phyloP scores from a whole-genome alignment of 2,113 vertebrate species.

The Psephotus haematonotus region DNA sequence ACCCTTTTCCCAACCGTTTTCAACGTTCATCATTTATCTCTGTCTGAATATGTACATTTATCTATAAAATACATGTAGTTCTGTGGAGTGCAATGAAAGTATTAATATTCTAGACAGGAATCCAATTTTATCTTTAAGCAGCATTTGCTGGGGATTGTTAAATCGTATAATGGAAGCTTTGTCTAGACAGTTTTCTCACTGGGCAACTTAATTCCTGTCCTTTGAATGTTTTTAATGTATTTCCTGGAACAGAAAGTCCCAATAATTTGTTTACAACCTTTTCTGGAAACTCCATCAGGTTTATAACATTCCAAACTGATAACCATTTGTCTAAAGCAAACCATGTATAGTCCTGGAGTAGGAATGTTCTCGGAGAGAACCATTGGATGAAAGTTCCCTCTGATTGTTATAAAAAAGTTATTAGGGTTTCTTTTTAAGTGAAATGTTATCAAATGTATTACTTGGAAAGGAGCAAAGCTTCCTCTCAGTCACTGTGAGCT shows the following conservation, averaged over 20 bases:
- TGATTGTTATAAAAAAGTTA: not conserved
- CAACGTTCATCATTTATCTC: not conserved
- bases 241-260: constrained; percentile 20
- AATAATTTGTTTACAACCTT: constrained; percentile 56
- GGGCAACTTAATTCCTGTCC: not conserved
- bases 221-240: constrained; percentile 40
- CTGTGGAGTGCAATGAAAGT: not conserved
- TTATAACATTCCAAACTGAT: not conserved
- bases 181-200: constrained; percentile 51
- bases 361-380: not conserved
- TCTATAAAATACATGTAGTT: not conserved
- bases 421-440: not conserved
- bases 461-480: constrained; percentile 18
- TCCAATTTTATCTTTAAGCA: constrained; percentile 42
- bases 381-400: not conserved
- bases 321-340: not conserved
- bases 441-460: not conserved
- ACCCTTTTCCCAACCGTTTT: not conserved
- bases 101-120: constrained; percentile 36
- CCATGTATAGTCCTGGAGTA: not conserved
- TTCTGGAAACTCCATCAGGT: constrained; percentile 10
- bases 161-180: constrained; percentile 47
- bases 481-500: not conserved
- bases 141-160: constrained; percentile 40
- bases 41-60: not conserved